Conservation (phyloP, 2,797 vertebrate genomes). For the Silurus aristotelis region DNA sequence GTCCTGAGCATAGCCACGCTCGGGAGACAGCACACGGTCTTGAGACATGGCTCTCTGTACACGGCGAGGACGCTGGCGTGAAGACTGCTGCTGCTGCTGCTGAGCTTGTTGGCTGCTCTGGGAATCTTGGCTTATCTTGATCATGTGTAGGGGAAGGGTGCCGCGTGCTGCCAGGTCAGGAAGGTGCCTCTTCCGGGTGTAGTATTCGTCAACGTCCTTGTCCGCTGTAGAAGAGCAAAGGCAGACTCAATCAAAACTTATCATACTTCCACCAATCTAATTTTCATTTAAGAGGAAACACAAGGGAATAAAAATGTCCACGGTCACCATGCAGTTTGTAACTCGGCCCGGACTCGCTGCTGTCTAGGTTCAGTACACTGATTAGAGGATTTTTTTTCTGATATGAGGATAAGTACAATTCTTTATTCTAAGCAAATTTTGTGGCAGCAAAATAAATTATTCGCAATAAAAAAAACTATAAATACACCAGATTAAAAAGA, state of each 20-base stretch:
- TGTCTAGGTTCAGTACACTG: background rate
- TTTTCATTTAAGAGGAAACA: background rate
- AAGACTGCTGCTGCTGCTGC: conserved; percentile 73
- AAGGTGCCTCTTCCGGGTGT: conserved; percentile 90
- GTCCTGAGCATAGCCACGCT: conserved; percentile 78
- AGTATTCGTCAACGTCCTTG: conserved; percentile 96
- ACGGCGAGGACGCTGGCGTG: conserved; percentile 86
- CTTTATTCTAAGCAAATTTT: background rate
- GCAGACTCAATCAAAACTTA: background rate
- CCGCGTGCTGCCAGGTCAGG: conserved; percentile 92
- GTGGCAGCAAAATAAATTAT: background rate
- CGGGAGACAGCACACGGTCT: conserved; percentile 90
- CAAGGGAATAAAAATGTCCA: background rate
- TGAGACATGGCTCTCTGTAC: conserved; percentile 98
- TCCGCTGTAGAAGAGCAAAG: conserved; percentile 78
- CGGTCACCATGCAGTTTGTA: background rate
- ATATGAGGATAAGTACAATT: background rate
- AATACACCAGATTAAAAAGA: background rate
- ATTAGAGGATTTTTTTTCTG: background rate
- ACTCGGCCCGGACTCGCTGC: background rate
- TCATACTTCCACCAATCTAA: background rate
- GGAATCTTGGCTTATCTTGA: conserved; percentile 76
- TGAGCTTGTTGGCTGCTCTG: conserved; percentile 63
- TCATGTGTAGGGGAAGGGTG: conserved; percentile 94
- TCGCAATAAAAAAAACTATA: background rate